phyloP scores from a whole-genome alignment of 2,888 invertebrate genomes.

The Lysandra coridon region DNA sequence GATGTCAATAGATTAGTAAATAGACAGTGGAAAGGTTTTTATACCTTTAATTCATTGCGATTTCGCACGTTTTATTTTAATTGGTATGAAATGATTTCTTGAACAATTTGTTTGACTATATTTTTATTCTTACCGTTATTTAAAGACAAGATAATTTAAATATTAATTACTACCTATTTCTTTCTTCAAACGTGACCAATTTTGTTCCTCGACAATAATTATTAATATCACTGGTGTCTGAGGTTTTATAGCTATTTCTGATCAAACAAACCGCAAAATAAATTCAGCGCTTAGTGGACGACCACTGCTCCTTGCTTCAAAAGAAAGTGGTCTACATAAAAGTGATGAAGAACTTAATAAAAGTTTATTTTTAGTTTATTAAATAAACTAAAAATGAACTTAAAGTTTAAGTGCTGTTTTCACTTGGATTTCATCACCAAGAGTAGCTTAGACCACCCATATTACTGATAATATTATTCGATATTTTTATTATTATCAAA shows the following conservation, averaged over 20 bases:
- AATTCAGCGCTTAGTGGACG: not conserved
- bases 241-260: conserved; percentile 2
- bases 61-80: too few relatives aligned
- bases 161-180: too few relatives aligned
- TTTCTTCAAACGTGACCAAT: not conserved
- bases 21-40: too few relatives aligned
- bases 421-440: not conserved
- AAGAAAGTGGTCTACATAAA: not conserved
- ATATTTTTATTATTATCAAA: too few relatives aligned
- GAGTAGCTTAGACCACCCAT: not conserved
- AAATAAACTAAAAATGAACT: too few relatives aligned
- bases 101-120: not conserved
- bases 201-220: not conserved
- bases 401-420: not conserved
- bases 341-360: not conserved
- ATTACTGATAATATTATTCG: too few relatives aligned
- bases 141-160: not conserved
- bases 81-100: not conserved
- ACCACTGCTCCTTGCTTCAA: not conserved
- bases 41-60: too few relatives aligned
- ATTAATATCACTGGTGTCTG: not conserved
- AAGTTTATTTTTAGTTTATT: not conserved
- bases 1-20: too few relatives aligned
- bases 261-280: not conserved
- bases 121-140: not conserved